Percentiles rank a stretch among this genome's conserved stretches.
phyloP scores from a whole-genome alignment of 2,113 vertebrate genomes.

The Gasterosteus aculeatus region DNA sequence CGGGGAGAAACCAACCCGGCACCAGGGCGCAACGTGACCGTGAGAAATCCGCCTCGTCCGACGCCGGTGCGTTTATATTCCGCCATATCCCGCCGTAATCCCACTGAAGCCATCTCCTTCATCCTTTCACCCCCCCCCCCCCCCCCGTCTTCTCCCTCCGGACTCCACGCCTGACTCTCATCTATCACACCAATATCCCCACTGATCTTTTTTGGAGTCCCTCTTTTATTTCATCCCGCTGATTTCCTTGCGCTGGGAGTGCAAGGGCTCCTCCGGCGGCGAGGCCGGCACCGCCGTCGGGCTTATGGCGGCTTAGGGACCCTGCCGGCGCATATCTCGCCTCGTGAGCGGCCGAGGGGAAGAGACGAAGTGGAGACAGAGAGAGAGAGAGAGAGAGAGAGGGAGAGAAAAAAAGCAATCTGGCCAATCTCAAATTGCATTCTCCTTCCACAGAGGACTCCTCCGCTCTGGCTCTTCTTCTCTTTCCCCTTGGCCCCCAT shows the following conservation, averaged over 20 bases:
- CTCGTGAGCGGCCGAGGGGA: conserved; percentile 66
- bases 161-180: conserved; percentile 43
- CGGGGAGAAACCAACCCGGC: background rate
- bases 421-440: conserved; percentile 78
- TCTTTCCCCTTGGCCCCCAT: conserved; percentile 61
- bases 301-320: conserved; percentile 73
- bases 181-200: conserved; percentile 75
- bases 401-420: conserved; percentile 73
- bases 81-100: conserved; percentile 35
- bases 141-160: background rate
- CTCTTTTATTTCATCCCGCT: conserved; percentile 76
- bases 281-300: conserved; percentile 60
- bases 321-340: conserved; percentile 64
- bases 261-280: conserved; percentile 47
- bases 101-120: conserved; percentile 44
- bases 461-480: conserved; percentile 42
- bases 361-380: background rate
- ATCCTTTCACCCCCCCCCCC: conserved; percentile 36
- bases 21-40: conserved; percentile 18
- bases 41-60: conserved; percentile 25
- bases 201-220: conserved; percentile 75
- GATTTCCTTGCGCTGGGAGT: conserved; percentile 65
- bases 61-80: conserved; percentile 50
- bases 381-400: background rate
- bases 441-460: conserved; percentile 65